Conservation (phyloP, 23 tunicate species). For the Ascidia mentula region DNA sequence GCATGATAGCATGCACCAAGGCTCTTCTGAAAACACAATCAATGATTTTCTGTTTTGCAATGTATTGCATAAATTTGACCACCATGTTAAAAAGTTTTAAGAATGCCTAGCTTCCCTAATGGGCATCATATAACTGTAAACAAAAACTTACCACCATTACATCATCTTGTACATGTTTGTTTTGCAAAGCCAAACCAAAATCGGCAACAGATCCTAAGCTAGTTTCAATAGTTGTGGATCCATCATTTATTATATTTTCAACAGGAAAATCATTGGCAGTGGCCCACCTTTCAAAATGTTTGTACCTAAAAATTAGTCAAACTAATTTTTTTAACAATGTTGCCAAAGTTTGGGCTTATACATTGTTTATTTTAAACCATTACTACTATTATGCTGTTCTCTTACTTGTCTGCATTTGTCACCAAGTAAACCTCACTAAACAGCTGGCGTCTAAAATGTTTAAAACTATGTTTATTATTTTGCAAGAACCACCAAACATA, state of each 20-base stretch:
- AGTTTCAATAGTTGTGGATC: conserved; percentile 69
- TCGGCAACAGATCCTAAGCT: conserved; percentile 89
- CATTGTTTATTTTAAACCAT: neutral
- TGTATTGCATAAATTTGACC: too few species aligned
- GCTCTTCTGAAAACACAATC: too few species aligned
- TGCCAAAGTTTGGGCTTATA: neutral
- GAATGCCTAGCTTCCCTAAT: too few species aligned
- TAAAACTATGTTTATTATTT: neutral
- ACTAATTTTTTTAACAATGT: neutral
- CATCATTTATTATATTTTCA: conserved; percentile 89
- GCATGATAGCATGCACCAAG: too few species aligned
- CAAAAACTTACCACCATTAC: conserved; percentile 64
- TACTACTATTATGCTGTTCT: neutral
- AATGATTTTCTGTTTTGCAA: too few species aligned
- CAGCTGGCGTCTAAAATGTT: conserved; percentile 40
- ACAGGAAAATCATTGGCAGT: conserved; percentile 99
- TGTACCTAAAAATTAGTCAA: conserved; percentile 23
- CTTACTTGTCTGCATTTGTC: conserved; percentile 89
- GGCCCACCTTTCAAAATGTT: conserved; percentile 95
- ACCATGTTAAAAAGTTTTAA: too few species aligned
- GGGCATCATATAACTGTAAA: too few species aligned
- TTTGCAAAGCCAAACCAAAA: conserved; percentile 71
- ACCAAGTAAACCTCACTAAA: conserved; percentile 92
- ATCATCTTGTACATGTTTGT: conserved; percentile 68
- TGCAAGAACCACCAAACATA: too few species aligned